Base-by-base conservation (phyloP, 2,888 invertebrate genomes). In the Leucoptera coffeella region DNA sequence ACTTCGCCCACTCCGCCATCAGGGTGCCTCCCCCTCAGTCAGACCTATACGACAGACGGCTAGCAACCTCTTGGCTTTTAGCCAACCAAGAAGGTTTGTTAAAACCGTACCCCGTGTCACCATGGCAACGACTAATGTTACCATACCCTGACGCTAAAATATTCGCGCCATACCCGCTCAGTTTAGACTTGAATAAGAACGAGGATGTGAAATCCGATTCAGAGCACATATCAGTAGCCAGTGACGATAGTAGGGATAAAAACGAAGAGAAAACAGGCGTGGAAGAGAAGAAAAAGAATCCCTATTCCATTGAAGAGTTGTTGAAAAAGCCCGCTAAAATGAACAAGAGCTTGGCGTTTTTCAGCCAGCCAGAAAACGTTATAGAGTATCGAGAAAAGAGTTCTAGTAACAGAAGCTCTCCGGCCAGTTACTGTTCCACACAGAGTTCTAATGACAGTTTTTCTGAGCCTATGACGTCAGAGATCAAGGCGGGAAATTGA, bases 251-350 rank as follows among this genome's bases (percentile, higher is more conserved):
- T 28, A 50, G 73, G 3, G 78, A 77, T 33, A 62, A 73, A 33
- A 60, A 61, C 0, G 69, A 69, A n/a, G 61, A 58, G 4, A 59
- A 57, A 35, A 45, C 48, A 2, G 41, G 39, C 12, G 36, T 48
- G 15, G 62, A 60, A 30, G 60, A 61, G 24, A 71, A 73, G 38
- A 83, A 87, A 50, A 78, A 82, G 33, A 89, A 87, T 47, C 88
- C 89, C 0, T 91, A 90, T 45, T 89, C 89, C 2, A 91, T 91
- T 45, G 90, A 89, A 39, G 90, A 90, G 43, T 51, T 90, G 6
- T 47, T 90, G 14, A 90, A 89, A 46, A 87, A 87, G 39, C 87
- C 87, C 0, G 82, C 80, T 34, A 82, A 80, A 43, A 75, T 75
- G 38, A 45, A 45, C 29, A 59, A 69, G 6, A 17, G 9, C 9